phyloP scores from a whole-genome alignment of 2,113 vertebrate species.

The Phalacrocorax brasilianus region DNA sequence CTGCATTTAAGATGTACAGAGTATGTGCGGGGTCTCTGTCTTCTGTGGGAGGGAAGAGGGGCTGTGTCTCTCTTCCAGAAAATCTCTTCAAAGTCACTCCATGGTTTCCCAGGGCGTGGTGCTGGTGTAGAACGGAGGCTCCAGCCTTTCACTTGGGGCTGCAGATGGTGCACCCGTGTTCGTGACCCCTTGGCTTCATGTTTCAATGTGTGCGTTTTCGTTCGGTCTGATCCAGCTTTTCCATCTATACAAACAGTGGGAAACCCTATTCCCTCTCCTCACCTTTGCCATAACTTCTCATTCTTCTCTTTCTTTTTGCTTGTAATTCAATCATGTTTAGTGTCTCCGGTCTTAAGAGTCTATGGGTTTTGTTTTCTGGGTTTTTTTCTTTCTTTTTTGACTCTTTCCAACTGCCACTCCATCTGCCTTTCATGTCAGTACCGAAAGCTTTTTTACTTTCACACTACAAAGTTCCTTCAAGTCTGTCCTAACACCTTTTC shows the following conservation, averaged over 20 bases:
- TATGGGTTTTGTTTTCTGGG: not conserved
- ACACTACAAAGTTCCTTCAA: not conserved
- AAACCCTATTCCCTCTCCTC: not conserved
- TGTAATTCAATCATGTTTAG: not conserved
- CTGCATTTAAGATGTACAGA: not conserved
- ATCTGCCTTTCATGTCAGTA: conserved; percentile 14
- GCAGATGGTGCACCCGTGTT: not conserved
- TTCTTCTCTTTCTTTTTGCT: not conserved
- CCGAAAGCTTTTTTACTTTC: not conserved
- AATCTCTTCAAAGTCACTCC: not conserved
- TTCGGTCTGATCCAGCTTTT: not conserved
- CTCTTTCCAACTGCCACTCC: conserved; percentile 12
- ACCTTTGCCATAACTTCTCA: not conserved
- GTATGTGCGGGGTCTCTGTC: not conserved
- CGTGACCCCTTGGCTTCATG: not conserved
- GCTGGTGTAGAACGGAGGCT: not conserved
- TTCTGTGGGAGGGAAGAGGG: not conserved
- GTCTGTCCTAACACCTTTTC: conserved; percentile 26
- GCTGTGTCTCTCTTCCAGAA: not conserved
- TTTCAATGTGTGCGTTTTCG: not conserved
- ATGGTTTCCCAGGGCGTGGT: not conserved
- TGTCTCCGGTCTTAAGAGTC: not conserved
- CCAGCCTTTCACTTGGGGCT: not conserved
- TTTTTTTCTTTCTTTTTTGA: not conserved
- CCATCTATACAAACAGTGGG: not conserved